Evolutionary conservation across 2,113 vertebrate genomes (phyloP).

Genomic region (Mesembrinibis cayennensis): DNA sequence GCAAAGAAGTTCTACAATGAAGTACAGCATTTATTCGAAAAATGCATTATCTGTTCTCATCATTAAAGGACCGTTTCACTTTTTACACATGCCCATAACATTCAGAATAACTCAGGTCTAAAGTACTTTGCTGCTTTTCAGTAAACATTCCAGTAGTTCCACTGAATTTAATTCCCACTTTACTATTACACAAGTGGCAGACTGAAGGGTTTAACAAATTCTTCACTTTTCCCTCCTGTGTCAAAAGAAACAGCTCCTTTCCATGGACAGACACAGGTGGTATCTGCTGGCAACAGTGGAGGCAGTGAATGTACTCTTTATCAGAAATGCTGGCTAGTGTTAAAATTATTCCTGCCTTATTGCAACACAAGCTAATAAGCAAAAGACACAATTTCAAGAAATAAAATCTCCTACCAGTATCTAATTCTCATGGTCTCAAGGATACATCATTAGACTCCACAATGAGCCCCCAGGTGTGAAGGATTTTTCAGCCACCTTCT

Average conservation of each 20-base stretch:
- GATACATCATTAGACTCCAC: not conserved
- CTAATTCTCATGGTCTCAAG: not conserved
- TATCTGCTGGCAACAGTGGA: not conserved
- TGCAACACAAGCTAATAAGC: not conserved
- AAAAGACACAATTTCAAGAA: not conserved
- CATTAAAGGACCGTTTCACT: not conserved
- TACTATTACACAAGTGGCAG: not conserved
- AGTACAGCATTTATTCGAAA: not conserved
- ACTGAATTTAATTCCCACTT: not conserved
- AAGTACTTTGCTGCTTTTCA: not conserved
- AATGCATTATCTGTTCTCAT: not conserved
- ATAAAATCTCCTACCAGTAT: not conserved
- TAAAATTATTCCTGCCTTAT: not conserved
- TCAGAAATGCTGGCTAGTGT: not conserved
- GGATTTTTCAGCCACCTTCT: not conserved
- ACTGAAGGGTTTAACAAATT: not conserved
- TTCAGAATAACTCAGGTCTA: not conserved
- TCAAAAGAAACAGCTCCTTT: not conserved
- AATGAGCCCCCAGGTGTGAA: not conserved
- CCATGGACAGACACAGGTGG: not conserved
- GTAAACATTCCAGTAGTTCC: not conserved
- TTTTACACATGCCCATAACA: not conserved
- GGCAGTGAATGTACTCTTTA: not conserved
- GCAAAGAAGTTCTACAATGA: not conserved
- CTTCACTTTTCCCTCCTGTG: not conserved